Evolutionary conservation across 1,140 invertebrate genomes (phyloP), one percentile per base, ranked within the genome.

Genomic region (Hypsibius dujardini): DNA sequence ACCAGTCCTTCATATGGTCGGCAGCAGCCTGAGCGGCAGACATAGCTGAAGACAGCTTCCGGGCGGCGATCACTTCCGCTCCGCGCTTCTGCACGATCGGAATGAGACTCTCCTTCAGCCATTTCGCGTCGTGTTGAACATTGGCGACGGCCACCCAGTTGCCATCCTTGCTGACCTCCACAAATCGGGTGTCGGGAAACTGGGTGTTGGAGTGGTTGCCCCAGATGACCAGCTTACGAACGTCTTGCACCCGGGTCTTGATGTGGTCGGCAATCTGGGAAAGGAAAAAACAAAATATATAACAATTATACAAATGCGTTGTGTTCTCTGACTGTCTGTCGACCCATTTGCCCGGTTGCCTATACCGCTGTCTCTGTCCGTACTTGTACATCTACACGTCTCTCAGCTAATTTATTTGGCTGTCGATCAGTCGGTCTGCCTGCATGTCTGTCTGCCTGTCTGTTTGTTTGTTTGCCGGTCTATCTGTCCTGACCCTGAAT

Each of bases 191-290:
- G 85, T 99, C 95, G 40, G 96, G 95, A 80, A 90, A 98, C 81
- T 98, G 95, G 1, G 96, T 99, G 2, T 92, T 92, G 0, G 94
- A 98, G 78, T 99, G 96, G 81, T 99, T 99, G 46, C 96, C 96
- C 96, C 96, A 99, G 77, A 99, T 98, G 72, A 95, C 90, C 2
- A 95, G 87, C 79, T 96, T 95, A 74, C 85, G 86, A 1, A 98
- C 87, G 76, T 87, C 83, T 71, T 85, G 84, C 50, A 90, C 86
- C 28, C 79, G 73, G n/a, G 85, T 79, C 71, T 87, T 79, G 28
- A 84, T 72, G 45, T 78, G 77, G 2, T 74, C 72, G 46, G 84
- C 82, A 75, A 86, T 79, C 81, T 82, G 74, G 70, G 73, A 73
- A 72, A 42, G 7, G 71, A 72, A 73, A 46, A 71, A 72, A 28